Percentiles rank a stretch among this genome's conserved stretches.
Evolutionary conservation across 1,140 invertebrate species (phyloP).

Genomic region (Cotesia glomerata): DNA sequence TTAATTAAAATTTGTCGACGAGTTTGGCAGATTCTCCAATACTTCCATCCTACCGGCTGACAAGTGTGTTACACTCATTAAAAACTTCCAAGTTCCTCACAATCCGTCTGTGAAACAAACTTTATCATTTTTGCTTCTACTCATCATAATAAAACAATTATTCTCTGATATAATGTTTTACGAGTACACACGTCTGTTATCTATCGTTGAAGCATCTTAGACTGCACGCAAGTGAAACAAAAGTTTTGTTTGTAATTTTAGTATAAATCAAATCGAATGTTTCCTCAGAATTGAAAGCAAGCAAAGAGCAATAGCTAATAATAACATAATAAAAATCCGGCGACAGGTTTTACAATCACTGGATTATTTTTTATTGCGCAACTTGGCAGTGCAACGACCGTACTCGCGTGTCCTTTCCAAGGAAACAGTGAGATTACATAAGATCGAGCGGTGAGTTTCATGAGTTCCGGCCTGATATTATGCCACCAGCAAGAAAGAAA

Average conservation of each 20-base stretch:
- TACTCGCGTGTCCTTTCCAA: conserved; percentile 38
- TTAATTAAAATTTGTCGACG: conserved; percentile 10
- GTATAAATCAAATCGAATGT: too few relatives aligned
- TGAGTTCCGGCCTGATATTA: conserved; percentile 24
- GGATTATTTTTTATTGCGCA: conserved; percentile 36
- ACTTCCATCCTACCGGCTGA: not conserved
- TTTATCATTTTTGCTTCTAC: not conserved
- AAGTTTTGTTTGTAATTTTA: too few relatives aligned
- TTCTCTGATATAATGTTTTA: too few relatives aligned
- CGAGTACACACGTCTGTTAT: too few relatives aligned
- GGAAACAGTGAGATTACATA: conserved; percentile 35
- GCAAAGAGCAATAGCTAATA: not conserved
- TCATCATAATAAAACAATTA: too few relatives aligned
- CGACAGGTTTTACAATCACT: conserved; percentile 24
- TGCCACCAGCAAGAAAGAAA: conserved; percentile 31
- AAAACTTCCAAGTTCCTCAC: not conserved
- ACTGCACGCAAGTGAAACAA: too few relatives aligned
- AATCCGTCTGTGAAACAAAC: not conserved
- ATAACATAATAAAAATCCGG: not conserved
- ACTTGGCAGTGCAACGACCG: conserved; percentile 26
- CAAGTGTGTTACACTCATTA: conserved; percentile 7
- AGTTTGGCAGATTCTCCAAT: not conserved
- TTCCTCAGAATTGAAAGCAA: not conserved
- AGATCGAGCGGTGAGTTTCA: conserved; percentile 23
- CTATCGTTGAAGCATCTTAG: too few relatives aligned